Evolutionary conservation across 2,888 invertebrate genomes (phyloP), one percentile per base, ranked within the genome.

Genomic region (Aleiodes alternator): DNA sequence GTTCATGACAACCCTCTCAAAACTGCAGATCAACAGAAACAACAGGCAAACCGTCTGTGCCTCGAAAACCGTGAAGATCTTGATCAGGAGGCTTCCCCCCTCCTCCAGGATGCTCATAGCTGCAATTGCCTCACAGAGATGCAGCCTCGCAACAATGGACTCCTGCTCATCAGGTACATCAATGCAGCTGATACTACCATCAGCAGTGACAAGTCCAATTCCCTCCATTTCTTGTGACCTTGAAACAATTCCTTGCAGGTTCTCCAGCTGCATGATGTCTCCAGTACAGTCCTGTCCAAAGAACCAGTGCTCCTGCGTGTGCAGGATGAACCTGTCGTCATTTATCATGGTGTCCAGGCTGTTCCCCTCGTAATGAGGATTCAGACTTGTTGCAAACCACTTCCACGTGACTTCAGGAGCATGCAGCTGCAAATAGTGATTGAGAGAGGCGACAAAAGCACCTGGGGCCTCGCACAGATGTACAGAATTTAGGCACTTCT

Each of bases 381-480:
- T 98, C 72, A 98, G 90, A 0, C 97, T 96, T 61, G 93, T 95
- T 0, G 96, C 97, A 5, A 93, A 86, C 98, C 98, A 98, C 77
- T 93, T 88, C 96, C 97, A 97, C 92, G 92, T 88, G 53, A 93
- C 85, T 73, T 88, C 84, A 5, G 90, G 91, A 82, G 92, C 90
- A 80, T 92, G 92, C 0, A 91, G 90, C 81, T 92, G 92, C 76
- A 96, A 85, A 89, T 93, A 97, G 89, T 98, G 97, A 90, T 98
- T 98, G 4, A 98, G 88, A 0, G 98, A 95, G 4, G 96, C 92
- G 55, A 99, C 92, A 87, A 99, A 99, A 0, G 97, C 98, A 0
- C 99, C 99, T 0, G 99, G 99, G 0, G 98, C 98, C 90, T 99
- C 98, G 90, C 98, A 99, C n/a, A 99, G 90, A 90, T 98, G 98